Evolutionary conservation across 1,140 invertebrate species (phyloP).

Genomic region (Drosophila navojoa): DNA sequence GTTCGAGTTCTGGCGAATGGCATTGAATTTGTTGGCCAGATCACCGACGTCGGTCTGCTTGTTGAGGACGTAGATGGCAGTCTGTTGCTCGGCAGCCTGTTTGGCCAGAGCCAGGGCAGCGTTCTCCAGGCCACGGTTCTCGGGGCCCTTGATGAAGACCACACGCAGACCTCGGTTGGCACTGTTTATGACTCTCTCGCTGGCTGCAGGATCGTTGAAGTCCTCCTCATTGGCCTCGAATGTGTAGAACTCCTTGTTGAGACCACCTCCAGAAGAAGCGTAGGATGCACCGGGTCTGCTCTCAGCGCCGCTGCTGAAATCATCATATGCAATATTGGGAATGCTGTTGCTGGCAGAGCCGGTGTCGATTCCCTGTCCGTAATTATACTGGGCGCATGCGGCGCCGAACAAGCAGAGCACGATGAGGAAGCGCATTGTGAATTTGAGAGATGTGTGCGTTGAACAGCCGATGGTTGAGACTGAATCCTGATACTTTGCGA

Average conservation of each 20-base stretch:
- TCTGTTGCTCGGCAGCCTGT: slow-evolving; percentile 68
- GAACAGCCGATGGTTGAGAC: slow-evolving; percentile 64
- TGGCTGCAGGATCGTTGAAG: slow-evolving; percentile 59
- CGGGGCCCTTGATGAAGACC: slow-evolving; percentile 76
- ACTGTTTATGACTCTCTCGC: slow-evolving; percentile 53
- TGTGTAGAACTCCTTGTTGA: slow-evolving; percentile 76
- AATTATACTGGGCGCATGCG: slow-evolving; percentile 76
- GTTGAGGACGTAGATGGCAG: slow-evolving; percentile 76
- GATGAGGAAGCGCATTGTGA: slow-evolving; percentile 68
- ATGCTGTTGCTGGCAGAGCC: slow-evolving; percentile 48
- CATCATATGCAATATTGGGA: slow-evolving; percentile 41
- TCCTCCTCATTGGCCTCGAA: slow-evolving; percentile 71
- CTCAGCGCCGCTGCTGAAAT: slow-evolving; percentile 51
- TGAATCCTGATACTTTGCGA: slow-evolving; percentile 62
- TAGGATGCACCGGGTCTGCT: slow-evolving; percentile 41
- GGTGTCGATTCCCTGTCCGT: slow-evolving; percentile 52
- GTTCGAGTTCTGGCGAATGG: slow-evolving; percentile 56
- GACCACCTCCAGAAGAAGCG: slow-evolving; percentile 50
- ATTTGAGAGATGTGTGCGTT: slow-evolving; percentile 38
- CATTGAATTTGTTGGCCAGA: slow-evolving; percentile 68
- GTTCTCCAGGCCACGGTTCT: slow-evolving; percentile 63
- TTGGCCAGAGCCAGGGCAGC: slow-evolving; percentile 74
- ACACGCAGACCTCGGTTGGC: slow-evolving; percentile 70
- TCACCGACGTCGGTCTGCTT: slow-evolving; percentile 72
- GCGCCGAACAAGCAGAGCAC: slow-evolving; percentile 70